Evolutionary conservation across 2,888 invertebrate genomes (phyloP), one percentile per base, ranked within the genome.

Genomic region (Coenonympha arcania): DNA sequence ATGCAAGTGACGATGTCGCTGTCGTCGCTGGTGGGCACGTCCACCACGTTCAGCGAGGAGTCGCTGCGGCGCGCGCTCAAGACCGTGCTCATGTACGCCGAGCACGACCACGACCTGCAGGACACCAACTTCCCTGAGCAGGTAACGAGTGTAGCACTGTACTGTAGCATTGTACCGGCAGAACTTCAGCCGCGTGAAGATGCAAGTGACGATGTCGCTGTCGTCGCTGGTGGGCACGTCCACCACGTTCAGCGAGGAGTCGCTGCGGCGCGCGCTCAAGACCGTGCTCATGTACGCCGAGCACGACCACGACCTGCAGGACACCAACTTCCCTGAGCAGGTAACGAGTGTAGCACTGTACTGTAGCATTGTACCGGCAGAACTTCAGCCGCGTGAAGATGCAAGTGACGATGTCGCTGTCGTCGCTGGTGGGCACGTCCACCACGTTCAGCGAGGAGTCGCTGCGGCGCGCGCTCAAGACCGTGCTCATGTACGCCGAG

Each of bases 1-100:
- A 98, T 98, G 98, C 98, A 98, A 87, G 96, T 99, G 56, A 99
- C 99, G 6, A 98, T 98, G 92, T 97, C 98, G 0, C 87, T 99
- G 51, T 98, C 98, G 48, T 95, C 96, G 2, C 87, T 99, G 43
- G 98, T 98, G 39, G 98, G 96, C 26, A 94, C 95, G 0, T 94
- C 93, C 54, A 91, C 93, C 52, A 91, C 93, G 5, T 96, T 97
- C 71, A 97, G 95, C 76, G 97, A 98, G 79, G 95, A 95, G 66
- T 95, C 95, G 4, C 87, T 98, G 45, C 89, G 97, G 1, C 90
- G 95, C 58, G 95, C 97, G 0, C 88, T 99, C 40, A 98, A 98
- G 87, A 98, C 98, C 0, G 95, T 98, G 61, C 88, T 98, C 6
- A 92, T 95, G 46, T 99, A 98, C 73, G 96, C 97, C 0, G 97